A percentile compares a stretch with the other conserved stretches of the same genome.
phyloP scores from a whole-genome alignment of 2,888 invertebrate genomes.

The Scaptomyza cyrtandrae region DNA sequence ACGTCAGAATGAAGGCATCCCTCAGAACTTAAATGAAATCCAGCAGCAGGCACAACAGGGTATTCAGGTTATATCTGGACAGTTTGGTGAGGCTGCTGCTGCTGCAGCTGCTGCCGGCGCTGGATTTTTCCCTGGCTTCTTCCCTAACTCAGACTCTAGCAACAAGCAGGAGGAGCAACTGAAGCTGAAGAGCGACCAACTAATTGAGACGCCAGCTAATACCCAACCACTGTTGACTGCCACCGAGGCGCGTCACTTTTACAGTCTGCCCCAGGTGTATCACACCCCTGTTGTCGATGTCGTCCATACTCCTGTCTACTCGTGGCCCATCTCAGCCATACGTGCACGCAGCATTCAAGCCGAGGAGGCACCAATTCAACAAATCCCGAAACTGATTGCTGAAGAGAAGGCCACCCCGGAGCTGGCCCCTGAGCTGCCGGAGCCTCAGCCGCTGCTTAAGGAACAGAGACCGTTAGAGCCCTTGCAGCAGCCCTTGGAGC shows the following conservation, averaged over 20 bases:
- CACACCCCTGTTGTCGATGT: slow-evolving; percentile 81
- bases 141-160: slow-evolving; percentile 41
- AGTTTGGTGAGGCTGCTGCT: slow-evolving; percentile 71
- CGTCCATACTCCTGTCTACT: slow-evolving; percentile 74
- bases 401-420: slow-evolving; percentile 32
- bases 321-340: slow-evolving; percentile 72
- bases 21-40: slow-evolving; percentile 56
- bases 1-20: slow-evolving; percentile 62
- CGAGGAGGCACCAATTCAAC: slow-evolving; percentile 44
- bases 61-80: slow-evolving; percentile 60
- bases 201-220: slow-evolving; percentile 74
- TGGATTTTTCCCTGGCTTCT: slow-evolving; percentile 69
- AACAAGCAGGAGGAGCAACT: slow-evolving; percentile 47
- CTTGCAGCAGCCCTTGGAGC: slow-evolving; percentile 39
- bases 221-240: slow-evolving; percentile 67
- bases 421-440: slow-evolving; percentile 16
- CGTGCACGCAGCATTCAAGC: slow-evolving; percentile 79
- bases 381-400: slow-evolving; percentile 31
- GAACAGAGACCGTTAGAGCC: slow-evolving; percentile 38
- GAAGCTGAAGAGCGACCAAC: slow-evolving; percentile 54
- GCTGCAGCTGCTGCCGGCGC: slow-evolving; percentile 67
- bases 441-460: slow-evolving; percentile 42
- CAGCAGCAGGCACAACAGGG: slow-evolving; percentile 64
- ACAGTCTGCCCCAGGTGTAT: slow-evolving; percentile 75
- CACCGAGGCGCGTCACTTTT: slow-evolving; percentile 77